Conservation (phyloP, 2,113 vertebrate genomes). For the Rostratula benghalensis region DNA sequence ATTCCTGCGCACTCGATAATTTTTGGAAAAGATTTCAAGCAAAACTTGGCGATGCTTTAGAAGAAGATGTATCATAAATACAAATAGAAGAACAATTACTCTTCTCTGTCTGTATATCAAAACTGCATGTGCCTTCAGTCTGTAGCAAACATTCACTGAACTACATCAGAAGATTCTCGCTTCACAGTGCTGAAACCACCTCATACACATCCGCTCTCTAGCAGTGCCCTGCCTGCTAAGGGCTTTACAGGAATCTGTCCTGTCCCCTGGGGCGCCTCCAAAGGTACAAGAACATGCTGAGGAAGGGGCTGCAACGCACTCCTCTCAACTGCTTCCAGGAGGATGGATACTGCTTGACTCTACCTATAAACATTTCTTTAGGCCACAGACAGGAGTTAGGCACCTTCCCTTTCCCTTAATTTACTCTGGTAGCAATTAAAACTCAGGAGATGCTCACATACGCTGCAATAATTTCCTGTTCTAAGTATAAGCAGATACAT, state of each 20-base stretch:
- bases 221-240: neutral
- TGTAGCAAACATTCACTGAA: neutral
- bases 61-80: neutral
- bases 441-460: neutral
- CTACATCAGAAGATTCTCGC: neutral
- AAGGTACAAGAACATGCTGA: neutral
- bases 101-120: neutral
- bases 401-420: neutral
- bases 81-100: neutral
- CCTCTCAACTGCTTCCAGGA: neutral
- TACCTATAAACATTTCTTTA: neutral
- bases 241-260: neutral
- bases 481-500: neutral
- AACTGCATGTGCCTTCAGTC: neutral
- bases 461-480: neutral
- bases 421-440: neutral
- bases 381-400: neutral
- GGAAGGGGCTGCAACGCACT: neutral
- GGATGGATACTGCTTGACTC: neutral
- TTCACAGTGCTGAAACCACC: neutral
- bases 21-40: conserved; percentile 91
- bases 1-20: conserved; percentile 87
- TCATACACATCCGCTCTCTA: neutral
- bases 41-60: conserved; percentile 89
- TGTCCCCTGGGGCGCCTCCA: neutral